phyloP scores from a whole-genome alignment of 2,113 vertebrate species.

The Sporophila hypoxantha region DNA sequence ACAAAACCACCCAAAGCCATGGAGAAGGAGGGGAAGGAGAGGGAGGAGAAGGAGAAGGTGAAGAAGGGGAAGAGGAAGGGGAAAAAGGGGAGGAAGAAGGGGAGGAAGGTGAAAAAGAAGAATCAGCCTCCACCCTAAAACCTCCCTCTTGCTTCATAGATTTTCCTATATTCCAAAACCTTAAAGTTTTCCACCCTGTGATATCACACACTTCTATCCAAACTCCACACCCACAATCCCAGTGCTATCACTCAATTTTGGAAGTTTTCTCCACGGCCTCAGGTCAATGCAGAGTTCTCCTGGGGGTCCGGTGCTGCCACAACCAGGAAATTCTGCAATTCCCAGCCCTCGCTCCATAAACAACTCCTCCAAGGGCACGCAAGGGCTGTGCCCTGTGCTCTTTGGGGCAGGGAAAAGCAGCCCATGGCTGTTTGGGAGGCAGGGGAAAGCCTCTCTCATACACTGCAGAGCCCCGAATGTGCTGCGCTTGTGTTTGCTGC shows the following conservation, averaged over 20 bases:
- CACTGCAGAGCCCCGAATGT: slow-evolving; percentile 32
- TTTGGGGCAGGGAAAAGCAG: not conserved
- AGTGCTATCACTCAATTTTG: not conserved
- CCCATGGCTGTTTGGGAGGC: not conserved
- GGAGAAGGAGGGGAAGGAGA: not conserved
- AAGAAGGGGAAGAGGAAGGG: no score
- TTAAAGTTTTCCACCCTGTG: no score
- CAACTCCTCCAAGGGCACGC: not conserved
- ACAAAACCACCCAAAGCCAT: not conserved
- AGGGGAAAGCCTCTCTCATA: slow-evolving; percentile 51
- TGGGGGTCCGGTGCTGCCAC: no score
- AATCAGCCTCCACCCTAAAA: not conserved
- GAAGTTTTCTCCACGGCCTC: not conserved
- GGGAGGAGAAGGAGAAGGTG: no score
- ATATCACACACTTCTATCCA: not conserved
- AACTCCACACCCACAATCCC: no score
- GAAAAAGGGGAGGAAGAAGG: no score
- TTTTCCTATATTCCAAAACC: not conserved
- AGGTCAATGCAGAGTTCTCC: not conserved
- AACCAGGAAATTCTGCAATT: no score
- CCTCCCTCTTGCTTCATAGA: not conserved
- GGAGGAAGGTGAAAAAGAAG: not conserved
- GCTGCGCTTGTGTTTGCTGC: slow-evolving; percentile 62
- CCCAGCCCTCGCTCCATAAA: no score
- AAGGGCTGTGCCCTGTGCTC: not conserved